These are phyloP conservation scores for Drosophila anomelani DNA, from an alignment of 2,888 invertebrate species.

Conservation along the genomic window DNA sequence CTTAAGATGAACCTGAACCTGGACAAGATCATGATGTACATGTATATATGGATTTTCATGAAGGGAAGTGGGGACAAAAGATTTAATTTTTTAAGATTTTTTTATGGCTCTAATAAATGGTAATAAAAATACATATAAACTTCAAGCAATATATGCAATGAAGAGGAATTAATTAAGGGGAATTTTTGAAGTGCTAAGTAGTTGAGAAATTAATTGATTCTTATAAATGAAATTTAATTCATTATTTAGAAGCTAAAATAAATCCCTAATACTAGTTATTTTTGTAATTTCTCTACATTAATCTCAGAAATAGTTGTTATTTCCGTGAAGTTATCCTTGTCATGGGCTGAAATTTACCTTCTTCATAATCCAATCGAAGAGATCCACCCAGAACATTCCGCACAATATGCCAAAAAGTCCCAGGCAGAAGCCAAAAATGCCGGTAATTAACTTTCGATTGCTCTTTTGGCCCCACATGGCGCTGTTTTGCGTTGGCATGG, in stretches of 20 bases:
- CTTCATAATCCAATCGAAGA: constrained; percentile 82
- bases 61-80: not conserved
- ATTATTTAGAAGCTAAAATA: no score
- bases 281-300: no score
- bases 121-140: not conserved
- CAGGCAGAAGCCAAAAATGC: constrained; percentile 77
- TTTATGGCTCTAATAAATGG: not conserved
- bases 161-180: no score
- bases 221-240: no score
- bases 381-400: constrained; percentile 84
- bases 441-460: constrained; percentile 73
- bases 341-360: constrained; percentile 78
- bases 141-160: not conserved
- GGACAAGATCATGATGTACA: not conserved
- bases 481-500: constrained; percentile 78
- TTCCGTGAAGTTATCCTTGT: not conserved
- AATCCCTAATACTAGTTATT: no score
- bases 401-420: constrained; percentile 78
- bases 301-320: no score
- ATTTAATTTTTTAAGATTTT: not conserved
- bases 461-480: constrained; percentile 65
- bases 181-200: not conserved
- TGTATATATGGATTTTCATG: not conserved
- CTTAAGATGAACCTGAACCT: constrained; percentile 5
- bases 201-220: no score